A percentile compares a stretch with the other conserved stretches of the same genome.
Conservation (phyloP, 1,140 invertebrate genomes). For the Oscheius sp. region DNA sequence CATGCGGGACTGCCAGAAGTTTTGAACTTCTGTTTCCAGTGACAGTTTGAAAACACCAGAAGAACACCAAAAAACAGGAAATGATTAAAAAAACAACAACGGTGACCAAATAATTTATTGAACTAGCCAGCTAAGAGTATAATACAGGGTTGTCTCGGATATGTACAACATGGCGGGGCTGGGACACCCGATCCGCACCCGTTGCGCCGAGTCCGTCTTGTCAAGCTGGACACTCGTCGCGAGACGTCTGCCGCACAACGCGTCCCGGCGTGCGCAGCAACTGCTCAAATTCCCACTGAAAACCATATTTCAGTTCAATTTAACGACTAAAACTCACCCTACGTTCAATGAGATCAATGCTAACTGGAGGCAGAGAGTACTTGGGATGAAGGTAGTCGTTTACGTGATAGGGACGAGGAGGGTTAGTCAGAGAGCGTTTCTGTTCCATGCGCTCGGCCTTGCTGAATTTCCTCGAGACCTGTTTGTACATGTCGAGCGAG, state of each 20-base stretch:
- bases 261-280: slow-evolving; percentile 2
- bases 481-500: slow-evolving; percentile 24
- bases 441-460: slow-evolving; percentile 1
- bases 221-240: no score
- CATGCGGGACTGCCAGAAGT: no score
- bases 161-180: no score
- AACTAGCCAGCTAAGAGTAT: no score
- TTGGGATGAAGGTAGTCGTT: slow-evolving; percentile 39
- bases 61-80: no score
- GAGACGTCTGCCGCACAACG: not conserved
- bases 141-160: no score
- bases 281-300: slow-evolving; percentile 18
- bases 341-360: slow-evolving; percentile 16
- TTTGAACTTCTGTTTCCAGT: no score
- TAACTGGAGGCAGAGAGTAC: slow-evolving; percentile 33
- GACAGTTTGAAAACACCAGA: no score
- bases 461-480: not conserved
- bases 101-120: no score
- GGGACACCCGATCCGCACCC: no score
- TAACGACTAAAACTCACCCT: not conserved
- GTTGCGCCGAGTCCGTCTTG: no score
- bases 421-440: slow-evolving; percentile 20
- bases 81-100: no score
- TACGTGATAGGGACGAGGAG: slow-evolving; percentile 15
- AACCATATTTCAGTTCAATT: not conserved